Evolutionary conservation across 2,113 vertebrate genomes (phyloP), one percentile per base, ranked within the genome.

Genomic region (Aegithalos caudatus): DNA sequence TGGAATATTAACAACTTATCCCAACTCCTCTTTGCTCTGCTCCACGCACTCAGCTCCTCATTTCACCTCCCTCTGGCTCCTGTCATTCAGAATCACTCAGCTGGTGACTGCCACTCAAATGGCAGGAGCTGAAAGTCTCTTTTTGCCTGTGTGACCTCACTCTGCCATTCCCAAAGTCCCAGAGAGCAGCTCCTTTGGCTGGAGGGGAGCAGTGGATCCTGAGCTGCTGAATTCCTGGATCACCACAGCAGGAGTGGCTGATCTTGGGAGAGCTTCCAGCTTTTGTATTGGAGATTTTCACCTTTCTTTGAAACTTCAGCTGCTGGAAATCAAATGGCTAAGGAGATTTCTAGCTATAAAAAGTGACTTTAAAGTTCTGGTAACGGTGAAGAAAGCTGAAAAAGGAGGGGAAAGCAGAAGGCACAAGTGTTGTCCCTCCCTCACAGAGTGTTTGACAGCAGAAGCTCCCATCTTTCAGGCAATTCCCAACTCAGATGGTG

Each of bases 31-130:
- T 51, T 33, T 9, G n/a, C 6, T 61, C 56, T 72, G 40, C 16
- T 84, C n/a, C 11, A 1, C 2, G 7, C n/a, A 8, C 0, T 0
- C 7, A 61, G n/a, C 35, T 72, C 29, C 54, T 48, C 6, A 8
- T 44, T 60, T n/a, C 19, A 19, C 10, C 54, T 47, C 60, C 45
- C 67, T 66, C 69, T 73, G 70, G 72, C 60, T 57, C 19, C 66
- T 61, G 31, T 22, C 25, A 4, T 2, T 6, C 28, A 25, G 10
- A 57, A 51, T 15, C 23, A 62, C n/a, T 67, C 38, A 21, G 1
- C 24, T 6, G 1, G 42, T 21, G 13, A 4, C 66, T 64, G 50
- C 5, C 51, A 35, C 28, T 66, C 42, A 5, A 16, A 14, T 2
- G n/a, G 86, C 61, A 82, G 66, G n/a, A 47, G 23, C 8, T 67